Percentiles rank a stretch among this genome's conserved stretches.
Evolutionary conservation across 2,113 vertebrate genomes (phyloP).

Genomic region (Halichoeres trimaculatus): DNA sequence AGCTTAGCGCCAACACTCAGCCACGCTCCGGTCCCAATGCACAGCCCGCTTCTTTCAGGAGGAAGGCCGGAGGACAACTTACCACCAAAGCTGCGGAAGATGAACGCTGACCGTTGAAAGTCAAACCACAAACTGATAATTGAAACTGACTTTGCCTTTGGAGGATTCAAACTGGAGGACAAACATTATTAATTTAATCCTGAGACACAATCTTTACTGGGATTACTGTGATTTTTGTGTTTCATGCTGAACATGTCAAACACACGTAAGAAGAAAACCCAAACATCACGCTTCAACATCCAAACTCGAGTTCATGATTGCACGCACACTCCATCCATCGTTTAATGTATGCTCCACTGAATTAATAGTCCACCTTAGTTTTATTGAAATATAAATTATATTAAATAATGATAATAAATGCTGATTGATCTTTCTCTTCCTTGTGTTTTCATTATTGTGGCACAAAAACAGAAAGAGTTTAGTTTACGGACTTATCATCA

Average conservation of each 20-base stretch:
- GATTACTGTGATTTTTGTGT: slow-evolving; percentile 74
- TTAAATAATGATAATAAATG: slow-evolving; percentile 71
- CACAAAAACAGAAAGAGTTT: not conserved
- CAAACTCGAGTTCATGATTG: slow-evolving; percentile 54
- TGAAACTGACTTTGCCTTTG: slow-evolving; percentile 10
- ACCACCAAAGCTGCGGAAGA: slow-evolving; percentile 84
- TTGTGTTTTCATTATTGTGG: slow-evolving; percentile 50
- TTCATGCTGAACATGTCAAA: slow-evolving; percentile 56
- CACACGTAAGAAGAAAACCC: slow-evolving; percentile 39
- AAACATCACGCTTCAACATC: slow-evolving; percentile 45
- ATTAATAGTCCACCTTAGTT: slow-evolving; percentile 67
- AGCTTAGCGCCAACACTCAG: slow-evolving; percentile 66
- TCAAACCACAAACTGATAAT: not conserved
- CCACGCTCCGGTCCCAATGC: slow-evolving; percentile 54
- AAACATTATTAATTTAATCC: slow-evolving; percentile 30
- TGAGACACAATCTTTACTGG: slow-evolving; percentile 60
- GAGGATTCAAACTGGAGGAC: not conserved
- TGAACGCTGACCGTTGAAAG: slow-evolving; percentile 82
- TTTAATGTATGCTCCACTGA: slow-evolving; percentile 68
- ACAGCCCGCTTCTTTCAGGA: slow-evolving; percentile 64
- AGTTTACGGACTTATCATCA: not conserved
- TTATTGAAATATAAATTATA: slow-evolving; percentile 77
- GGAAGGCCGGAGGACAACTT: slow-evolving; percentile 82
- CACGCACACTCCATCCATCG: slow-evolving; percentile 73
- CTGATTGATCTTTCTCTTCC: slow-evolving; percentile 51